A percentile compares a stretch with the other conserved stretches of the same genome.
phyloP scores from a whole-genome alignment of 2,113 vertebrate genomes.

The Nothobranchius furzeri region DNA sequence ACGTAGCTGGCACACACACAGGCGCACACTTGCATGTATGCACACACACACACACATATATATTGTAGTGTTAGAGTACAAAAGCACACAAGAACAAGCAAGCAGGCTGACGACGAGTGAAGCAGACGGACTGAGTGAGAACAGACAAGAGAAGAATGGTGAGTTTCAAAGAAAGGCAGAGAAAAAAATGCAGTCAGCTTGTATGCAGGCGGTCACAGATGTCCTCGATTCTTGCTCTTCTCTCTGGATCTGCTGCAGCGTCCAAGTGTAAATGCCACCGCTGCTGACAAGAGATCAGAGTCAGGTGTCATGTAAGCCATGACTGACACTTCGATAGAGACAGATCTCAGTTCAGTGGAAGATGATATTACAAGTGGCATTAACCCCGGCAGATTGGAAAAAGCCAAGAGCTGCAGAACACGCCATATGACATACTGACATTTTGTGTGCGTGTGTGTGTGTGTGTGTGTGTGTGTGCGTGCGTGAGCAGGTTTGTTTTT shows the following conservation, averaged over 20 bases:
- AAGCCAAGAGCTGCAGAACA: conserved; percentile 31
- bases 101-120: conserved; percentile 52
- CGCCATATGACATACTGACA: conserved; percentile 8
- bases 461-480: conserved; percentile 39
- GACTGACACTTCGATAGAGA: conserved; percentile 27
- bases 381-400: conserved; percentile 22
- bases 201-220: conserved; percentile 46
- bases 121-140: conserved; percentile 60
- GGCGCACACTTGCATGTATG: conserved; percentile 1
- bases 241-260: conserved; percentile 12
- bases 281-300: conserved; percentile 30
- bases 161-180: conserved; percentile 41
- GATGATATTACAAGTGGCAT: conserved; percentile 21
- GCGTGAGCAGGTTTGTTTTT: conserved; percentile 49
- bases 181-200: conserved; percentile 42
- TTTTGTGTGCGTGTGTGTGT: conserved; percentile 43
- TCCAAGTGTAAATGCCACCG: conserved; percentile 47
- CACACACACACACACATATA: conserved; percentile 26
- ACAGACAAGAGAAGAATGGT: conserved; percentile 23
- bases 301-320: conserved; percentile 48
- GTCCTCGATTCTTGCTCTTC: conserved; percentile 36
- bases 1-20: conserved; percentile 30
- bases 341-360: conserved; percentile 27
- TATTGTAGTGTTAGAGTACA: conserved; percentile 30
- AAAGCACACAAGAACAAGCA: conserved; percentile 28